Conservation (phyloP, 2,888 invertebrate genomes). For the Thera obeliscata region DNA sequence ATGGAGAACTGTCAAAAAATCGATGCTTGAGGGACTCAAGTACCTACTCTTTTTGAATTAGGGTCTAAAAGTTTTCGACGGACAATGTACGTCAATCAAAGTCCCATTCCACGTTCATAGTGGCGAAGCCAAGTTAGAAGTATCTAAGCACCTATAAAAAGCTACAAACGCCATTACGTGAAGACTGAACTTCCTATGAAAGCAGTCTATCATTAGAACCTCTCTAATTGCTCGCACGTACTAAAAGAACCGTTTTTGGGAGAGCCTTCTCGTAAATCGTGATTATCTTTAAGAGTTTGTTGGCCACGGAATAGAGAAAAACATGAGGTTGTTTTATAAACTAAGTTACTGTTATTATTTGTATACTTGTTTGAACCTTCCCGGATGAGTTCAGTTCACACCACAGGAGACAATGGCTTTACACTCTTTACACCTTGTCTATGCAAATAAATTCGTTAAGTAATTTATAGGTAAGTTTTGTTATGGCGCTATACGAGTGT, state of each 20-base stretch:
- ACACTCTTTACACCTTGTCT: too few relatives aligned
- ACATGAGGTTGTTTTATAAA: conserved; percentile 16
- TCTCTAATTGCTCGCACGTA: conserved; percentile 72
- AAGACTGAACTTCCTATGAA: conserved; percentile 40
- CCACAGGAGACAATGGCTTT: too few relatives aligned
- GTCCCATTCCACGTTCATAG: conserved; percentile 41
- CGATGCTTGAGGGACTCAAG: too few relatives aligned
- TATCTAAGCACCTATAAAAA: conserved; percentile 55
- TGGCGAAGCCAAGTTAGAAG: conserved; percentile 41
- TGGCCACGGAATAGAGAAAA: conserved; percentile 30
- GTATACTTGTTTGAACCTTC: neutral
- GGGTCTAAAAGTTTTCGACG: conserved; percentile 7
- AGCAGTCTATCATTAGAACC: conserved; percentile 68
- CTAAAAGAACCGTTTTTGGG: conserved; percentile 66
- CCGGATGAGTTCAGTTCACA: neutral
- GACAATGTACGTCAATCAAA: conserved; percentile 48
- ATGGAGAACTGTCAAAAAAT: too few relatives aligned
- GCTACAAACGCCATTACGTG: conserved; percentile 58
- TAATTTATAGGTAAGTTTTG: too few relatives aligned
- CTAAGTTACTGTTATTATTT: neutral
- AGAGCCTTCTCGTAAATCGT: conserved; percentile 78
- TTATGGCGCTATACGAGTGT: too few relatives aligned
- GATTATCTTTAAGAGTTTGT: conserved; percentile 81
- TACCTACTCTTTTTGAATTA: too few relatives aligned
- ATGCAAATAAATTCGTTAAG: too few relatives aligned